These are phyloP conservation scores for Corvus cornix DNA, from an alignment of 2,113 vertebrate genomes.

Conservation along the genomic window DNA sequence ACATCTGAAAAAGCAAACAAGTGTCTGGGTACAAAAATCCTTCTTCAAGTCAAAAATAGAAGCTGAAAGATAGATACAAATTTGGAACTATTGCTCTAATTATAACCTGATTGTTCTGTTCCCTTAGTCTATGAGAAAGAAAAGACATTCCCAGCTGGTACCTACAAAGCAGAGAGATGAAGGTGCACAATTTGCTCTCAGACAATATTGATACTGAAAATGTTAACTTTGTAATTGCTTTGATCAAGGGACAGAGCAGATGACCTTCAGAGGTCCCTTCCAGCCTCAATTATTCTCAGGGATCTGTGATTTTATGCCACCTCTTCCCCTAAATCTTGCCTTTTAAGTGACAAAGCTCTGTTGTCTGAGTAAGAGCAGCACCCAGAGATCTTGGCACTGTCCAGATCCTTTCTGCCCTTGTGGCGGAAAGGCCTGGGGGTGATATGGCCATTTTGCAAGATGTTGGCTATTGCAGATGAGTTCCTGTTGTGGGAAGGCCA, in stretches of 20 bases:
- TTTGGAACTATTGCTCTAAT: conserved; percentile 9
- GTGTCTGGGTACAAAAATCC: neutral
- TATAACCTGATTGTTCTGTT: neutral
- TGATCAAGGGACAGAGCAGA: neutral
- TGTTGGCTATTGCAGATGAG: neutral
- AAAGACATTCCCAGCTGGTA: neutral
- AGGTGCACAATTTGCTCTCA: neutral
- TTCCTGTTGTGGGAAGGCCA: fast-evolving
- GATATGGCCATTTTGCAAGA: neutral
- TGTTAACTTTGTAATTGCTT: neutral
- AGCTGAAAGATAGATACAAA: neutral
- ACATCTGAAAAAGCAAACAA: conserved; percentile 31
- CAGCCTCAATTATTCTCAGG: neutral
- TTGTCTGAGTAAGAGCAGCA: neutral
- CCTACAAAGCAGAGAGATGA: neutral
- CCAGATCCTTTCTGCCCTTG: neutral
- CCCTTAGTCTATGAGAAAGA: neutral
- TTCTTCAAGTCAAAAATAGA: conserved; percentile 48
- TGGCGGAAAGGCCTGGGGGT: neutral
- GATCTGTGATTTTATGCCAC: neutral
- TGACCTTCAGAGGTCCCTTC: neutral
- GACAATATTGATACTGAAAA: neutral
- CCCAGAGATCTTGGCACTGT: neutral
- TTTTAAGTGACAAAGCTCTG: neutral
- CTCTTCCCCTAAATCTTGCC: neutral